Conservation (phyloP, 2,888 invertebrate species). For the Peribatodes rhomboidaria region DNA sequence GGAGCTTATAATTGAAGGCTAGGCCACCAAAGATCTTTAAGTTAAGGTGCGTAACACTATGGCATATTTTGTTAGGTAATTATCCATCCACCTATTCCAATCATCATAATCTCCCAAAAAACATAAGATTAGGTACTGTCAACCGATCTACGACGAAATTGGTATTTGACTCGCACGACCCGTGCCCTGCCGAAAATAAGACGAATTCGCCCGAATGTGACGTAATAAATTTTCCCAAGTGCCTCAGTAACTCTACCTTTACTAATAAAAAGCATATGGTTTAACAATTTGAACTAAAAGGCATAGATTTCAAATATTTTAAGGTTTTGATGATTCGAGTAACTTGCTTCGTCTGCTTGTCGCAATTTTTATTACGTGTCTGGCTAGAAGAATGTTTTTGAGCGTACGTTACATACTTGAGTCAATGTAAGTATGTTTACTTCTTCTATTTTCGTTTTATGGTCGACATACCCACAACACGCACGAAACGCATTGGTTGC, state of each 20-base stretch:
- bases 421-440: no score
- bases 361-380: background rate
- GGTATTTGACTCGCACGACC: slow-evolving; percentile 34
- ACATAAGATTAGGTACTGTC: slow-evolving; percentile 9
- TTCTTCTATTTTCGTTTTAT: no score
- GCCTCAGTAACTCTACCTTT: slow-evolving; percentile 35
- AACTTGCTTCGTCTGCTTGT: background rate
- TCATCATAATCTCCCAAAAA: background rate
- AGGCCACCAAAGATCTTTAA: no score
- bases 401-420: no score
- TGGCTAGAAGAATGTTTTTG: no score
- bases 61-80: no score
- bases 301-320: background rate
- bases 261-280: slow-evolving; percentile 39
- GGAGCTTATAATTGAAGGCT: no score
- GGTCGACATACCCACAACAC: no score
- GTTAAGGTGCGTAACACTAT: no score
- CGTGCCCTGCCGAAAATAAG: slow-evolving; percentile 41
- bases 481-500: no score
- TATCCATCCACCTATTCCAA: no score
- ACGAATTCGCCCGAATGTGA: slow-evolving; percentile 42
- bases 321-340: background rate
- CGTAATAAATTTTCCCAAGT: slow-evolving; percentile 42
- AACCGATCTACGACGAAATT: slow-evolving; percentile 13
- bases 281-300: slow-evolving; percentile 19